Conservation (phyloP, 64 coral and sea anemone genomes). For the Platygyra sinensis region DNA sequence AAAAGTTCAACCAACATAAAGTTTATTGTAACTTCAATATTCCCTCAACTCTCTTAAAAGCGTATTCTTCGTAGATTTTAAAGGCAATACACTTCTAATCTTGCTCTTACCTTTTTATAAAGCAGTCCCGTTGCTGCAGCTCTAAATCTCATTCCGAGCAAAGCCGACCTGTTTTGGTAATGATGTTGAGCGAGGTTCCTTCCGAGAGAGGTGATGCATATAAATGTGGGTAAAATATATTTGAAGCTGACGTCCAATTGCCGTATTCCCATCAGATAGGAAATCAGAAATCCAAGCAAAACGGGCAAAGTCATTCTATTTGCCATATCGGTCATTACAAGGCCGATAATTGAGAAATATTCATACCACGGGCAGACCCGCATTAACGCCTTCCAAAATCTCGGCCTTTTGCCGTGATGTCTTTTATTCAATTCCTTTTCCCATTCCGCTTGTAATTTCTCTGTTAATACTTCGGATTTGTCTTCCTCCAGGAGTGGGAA, state of each 20-base stretch:
- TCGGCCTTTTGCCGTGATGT: slow-evolving; percentile 66
- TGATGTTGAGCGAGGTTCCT: slow-evolving; percentile 89
- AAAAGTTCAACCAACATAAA: background rate
- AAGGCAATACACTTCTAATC: background rate
- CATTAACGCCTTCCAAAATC: slow-evolving; percentile 95
- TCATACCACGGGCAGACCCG: slow-evolving; percentile 86
- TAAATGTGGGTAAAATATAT: slow-evolving; percentile 90
- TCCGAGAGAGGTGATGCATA: slow-evolving; percentile 86
- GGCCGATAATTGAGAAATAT: slow-evolving; percentile 72
- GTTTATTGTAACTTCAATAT: too few relatives aligned
- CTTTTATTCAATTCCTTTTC: slow-evolving; percentile 74
- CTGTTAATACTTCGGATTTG: slow-evolving; percentile 82
- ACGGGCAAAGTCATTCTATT: slow-evolving; percentile 92
- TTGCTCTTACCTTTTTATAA: slow-evolving; percentile 78
- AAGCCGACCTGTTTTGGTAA: slow-evolving; percentile 88
- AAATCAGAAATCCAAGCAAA: slow-evolving; percentile 84
- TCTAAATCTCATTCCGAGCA: slow-evolving; percentile 83
- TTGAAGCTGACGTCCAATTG: slow-evolving; percentile 80
- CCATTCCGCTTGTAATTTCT: slow-evolving; percentile 81
- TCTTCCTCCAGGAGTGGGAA: slow-evolving; percentile 88
- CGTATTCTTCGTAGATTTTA: background rate
- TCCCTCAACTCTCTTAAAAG: too few relatives aligned
- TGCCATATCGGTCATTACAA: slow-evolving; percentile 88
- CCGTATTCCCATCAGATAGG: slow-evolving; percentile 86
- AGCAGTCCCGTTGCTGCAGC: slow-evolving; percentile 80